These are phyloP conservation scores for Cavia aperea DNA, from an alignment of 2,113 vertebrate species.

Conservation along the genomic window DNA sequence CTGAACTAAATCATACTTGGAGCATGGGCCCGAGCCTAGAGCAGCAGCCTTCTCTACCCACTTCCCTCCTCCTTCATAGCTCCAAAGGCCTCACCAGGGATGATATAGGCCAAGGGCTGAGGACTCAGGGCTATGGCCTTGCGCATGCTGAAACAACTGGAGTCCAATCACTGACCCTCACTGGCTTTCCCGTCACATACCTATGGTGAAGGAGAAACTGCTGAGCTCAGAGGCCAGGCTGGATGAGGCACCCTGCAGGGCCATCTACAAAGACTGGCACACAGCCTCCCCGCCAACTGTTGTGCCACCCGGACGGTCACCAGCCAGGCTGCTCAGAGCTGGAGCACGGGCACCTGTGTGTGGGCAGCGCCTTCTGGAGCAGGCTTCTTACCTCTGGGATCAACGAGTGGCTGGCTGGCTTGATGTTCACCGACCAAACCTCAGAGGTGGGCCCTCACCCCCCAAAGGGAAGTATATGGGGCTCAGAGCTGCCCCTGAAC, in stretches of 20 bases:
- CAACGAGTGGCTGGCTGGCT: neutral
- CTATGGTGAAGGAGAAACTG: neutral
- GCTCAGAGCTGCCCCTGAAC: neutral
- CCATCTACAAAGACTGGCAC: neutral
- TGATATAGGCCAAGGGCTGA: neutral
- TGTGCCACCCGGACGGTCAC: neutral
- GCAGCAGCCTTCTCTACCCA: neutral
- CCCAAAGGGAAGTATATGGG: neutral
- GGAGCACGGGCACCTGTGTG: accelerated
- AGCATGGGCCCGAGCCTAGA: neutral
- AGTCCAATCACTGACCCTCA: neutral
- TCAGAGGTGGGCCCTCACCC: neutral
- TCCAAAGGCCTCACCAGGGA: neutral
- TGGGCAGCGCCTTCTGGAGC: neutral
- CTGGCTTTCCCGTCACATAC: neutral
- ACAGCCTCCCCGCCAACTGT: neutral
- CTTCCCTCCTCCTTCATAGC: neutral
- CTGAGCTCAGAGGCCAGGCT: neutral
- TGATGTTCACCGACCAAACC: conserved; percentile 5
- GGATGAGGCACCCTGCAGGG: neutral
- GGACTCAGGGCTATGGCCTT: neutral
- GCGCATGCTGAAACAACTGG: conserved; percentile 21
- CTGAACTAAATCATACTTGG: neutral
- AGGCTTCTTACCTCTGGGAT: neutral
- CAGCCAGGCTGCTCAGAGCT: neutral